Evolutionary conservation across 2,113 vertebrate species (phyloP).

Genomic region (Psammodynastes pulverulentus): DNA sequence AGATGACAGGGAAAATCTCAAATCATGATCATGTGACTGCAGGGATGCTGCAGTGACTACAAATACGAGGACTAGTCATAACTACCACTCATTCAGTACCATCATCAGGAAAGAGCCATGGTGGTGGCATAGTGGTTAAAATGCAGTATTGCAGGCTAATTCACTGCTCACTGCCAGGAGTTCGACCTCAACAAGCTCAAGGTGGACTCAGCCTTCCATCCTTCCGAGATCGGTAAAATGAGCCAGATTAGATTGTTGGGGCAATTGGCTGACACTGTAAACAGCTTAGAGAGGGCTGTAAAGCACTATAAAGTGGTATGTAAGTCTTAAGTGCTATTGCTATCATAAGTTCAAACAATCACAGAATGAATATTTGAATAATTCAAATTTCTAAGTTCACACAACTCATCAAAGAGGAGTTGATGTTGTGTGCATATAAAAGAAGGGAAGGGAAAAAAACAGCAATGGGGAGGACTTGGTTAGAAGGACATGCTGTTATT

Average conservation of each 20-base stretch:
- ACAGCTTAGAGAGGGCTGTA: neutral
- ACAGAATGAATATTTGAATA: neutral
- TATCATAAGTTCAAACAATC: neutral
- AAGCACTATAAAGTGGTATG: neutral
- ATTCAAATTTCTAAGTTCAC: neutral
- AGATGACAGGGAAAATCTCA: neutral
- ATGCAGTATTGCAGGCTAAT: neutral
- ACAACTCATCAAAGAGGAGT: neutral
- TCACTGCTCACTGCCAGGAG: neutral
- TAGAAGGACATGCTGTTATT: neutral
- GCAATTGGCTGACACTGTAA: neutral
- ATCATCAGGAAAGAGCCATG: neutral
- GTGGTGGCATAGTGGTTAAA: neutral
- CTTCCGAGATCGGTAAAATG: neutral
- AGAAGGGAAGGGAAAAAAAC: neutral
- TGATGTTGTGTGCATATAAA: neutral
- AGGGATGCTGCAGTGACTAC: neutral
- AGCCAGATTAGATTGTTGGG: neutral
- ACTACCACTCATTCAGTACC: neutral
- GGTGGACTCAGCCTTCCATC: neutral
- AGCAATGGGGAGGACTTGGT: neutral
- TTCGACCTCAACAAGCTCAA: neutral
- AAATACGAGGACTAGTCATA: neutral
- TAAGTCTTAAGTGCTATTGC: neutral
- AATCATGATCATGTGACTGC: neutral